phyloP scores from a whole-genome alignment of 2,113 vertebrate species.

The Gallinago media region DNA sequence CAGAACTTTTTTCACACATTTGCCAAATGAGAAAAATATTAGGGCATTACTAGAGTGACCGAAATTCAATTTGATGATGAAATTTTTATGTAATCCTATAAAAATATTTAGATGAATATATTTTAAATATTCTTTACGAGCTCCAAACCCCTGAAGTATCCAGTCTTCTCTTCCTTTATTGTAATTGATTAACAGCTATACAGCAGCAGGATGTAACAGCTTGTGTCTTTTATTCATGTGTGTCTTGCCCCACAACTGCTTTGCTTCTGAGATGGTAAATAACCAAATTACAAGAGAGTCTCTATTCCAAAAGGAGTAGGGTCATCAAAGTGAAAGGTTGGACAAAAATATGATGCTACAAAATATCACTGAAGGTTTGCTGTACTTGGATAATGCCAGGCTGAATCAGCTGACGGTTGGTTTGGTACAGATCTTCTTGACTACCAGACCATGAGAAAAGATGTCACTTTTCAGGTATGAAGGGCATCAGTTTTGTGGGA shows the following conservation, averaged over 20 bases:
- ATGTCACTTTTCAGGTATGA: neutral
- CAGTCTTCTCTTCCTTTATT: neutral
- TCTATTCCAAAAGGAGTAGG: neutral
- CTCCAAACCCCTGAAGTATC: neutral
- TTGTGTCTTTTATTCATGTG: neutral
- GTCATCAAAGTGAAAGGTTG: neutral
- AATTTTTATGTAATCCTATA: neutral
- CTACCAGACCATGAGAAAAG: neutral
- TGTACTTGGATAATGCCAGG: neutral
- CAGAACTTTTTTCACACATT: neutral
- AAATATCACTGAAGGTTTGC: neutral
- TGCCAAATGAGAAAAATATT: neutral
- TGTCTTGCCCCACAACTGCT: neutral
- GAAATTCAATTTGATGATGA: neutral
- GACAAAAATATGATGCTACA: neutral
- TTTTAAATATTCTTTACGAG: neutral
- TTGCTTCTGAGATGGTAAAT: neutral
- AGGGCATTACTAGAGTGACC: neutral
- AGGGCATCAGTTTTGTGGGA: neutral
- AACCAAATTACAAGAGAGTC: neutral
- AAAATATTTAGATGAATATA: neutral
- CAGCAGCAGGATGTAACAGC: neutral
- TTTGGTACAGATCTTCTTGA: neutral
- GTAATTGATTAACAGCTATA: neutral
- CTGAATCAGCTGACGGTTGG: neutral